Conservation (phyloP, 2,113 vertebrate species). For the Clupea harengus region DNA sequence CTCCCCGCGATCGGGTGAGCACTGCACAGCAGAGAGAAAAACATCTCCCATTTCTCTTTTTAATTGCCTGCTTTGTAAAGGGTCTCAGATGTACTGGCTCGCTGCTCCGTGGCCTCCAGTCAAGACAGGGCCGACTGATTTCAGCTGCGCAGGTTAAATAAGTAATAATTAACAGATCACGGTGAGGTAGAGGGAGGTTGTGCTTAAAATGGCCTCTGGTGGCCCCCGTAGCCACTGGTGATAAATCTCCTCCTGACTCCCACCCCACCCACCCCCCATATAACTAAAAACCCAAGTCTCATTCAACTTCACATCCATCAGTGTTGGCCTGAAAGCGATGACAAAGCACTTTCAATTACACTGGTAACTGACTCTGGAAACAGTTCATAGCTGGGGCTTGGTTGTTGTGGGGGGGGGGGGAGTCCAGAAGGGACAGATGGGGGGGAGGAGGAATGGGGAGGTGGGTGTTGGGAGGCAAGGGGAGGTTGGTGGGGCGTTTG, state of each 20-base stretch:
- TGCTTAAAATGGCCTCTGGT: constrained; percentile 77
- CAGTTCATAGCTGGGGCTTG: constrained; percentile 77
- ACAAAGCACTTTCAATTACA: constrained; percentile 85
- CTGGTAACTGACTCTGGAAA: constrained; percentile 79
- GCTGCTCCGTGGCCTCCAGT: not conserved
- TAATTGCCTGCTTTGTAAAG: constrained; percentile 1
- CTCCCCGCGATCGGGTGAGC: not conserved
- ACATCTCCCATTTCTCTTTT: constrained; percentile 16
- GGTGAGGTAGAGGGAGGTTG: constrained; percentile 66
- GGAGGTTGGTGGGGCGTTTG: constrained; percentile 66
- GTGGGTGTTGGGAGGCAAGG: not conserved
- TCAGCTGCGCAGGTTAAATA: constrained; percentile 66
- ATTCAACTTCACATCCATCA: constrained; percentile 90
- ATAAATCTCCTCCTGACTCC: constrained; percentile 82
- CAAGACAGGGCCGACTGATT: constrained; percentile 59
- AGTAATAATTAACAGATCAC: constrained; percentile 75
- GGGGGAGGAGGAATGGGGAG: not conserved
- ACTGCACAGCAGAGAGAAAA: not conserved
- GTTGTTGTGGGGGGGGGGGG: constrained; percentile 55
- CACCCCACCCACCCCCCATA: constrained; percentile 60
- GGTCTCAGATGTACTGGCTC: not conserved
- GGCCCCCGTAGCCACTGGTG: constrained; percentile 75
- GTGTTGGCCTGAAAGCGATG: constrained; percentile 84
- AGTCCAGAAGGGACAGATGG: not conserved
- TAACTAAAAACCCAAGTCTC: constrained; percentile 89